Evolutionary conservation across 2,797 vertebrate species (phyloP), one percentile per base, ranked within the genome.

Genomic region (Poecilia velifera): DNA sequence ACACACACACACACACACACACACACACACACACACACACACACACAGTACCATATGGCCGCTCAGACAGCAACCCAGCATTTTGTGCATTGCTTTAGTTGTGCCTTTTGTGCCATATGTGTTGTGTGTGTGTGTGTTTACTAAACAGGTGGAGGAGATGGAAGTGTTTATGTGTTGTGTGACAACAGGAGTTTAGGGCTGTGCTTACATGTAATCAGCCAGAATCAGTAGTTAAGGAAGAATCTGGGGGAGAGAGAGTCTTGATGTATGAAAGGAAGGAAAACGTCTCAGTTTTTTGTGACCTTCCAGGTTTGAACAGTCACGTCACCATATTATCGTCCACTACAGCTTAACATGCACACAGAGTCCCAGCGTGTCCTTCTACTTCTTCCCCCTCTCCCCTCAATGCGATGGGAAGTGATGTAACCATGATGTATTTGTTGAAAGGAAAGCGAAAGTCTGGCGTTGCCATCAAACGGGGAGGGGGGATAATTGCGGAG

Each of bases 131-230:
- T 64, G 31, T 62, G 59, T 64, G 31, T 22, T 39, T 36, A 66
- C 16, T 39, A 39, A 66, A 39, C 64, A 66, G 20, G 64, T 66
- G 59, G 31, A 64, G 14, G 59, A 64, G 28, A 64, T 64, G 28
- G 16, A 64, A 36, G 31, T 64, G 59, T 73, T 79, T 64, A 59
- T 78, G 62, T 34, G 82, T 78, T 59, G 72, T 79, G 66, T 36
- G 82, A 76, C 76, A 73, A 82, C 43, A 72, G 51, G 49, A 46
- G 73, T 76, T 78, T 39, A 55, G 76, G 57, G 59, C 18, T 78
- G 79, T 82, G 36, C 39, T 89, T 77, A 71, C 14, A 53, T 81
- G 75, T 28, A 36, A 77, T 62, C 77, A 88, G 74, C 76, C 59
- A 80, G 74, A 81, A 80, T 13, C 73, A 77, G 59, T 86, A 81